Percentiles rank a stretch among this genome's conserved stretches.
These are phyloP conservation scores for Plodia interpunctella DNA, from an alignment of 1,140 invertebrate species.

Conservation along the genomic window DNA sequence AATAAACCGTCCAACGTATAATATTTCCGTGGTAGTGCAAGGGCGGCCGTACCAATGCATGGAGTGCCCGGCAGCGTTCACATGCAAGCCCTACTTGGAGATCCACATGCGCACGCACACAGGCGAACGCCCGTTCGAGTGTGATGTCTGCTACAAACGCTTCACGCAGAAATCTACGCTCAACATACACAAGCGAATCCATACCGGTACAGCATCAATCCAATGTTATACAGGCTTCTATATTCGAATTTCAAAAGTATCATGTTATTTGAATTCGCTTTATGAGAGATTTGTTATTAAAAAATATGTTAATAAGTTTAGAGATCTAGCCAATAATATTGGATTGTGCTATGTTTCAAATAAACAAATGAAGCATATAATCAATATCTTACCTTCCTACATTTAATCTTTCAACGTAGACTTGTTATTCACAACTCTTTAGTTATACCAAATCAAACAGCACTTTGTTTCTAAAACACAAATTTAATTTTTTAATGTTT, in stretches of 20 bases:
- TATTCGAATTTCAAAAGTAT: too few species aligned
- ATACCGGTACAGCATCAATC: slow-evolving; percentile 78
- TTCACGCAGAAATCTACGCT: slow-evolving; percentile 85
- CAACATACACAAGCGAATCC: slow-evolving; percentile 88
- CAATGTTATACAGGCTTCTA: background rate
- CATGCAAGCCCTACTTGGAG: slow-evolving; percentile 82
- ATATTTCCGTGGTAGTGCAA: slow-evolving; percentile 50
- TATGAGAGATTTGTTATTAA: too few species aligned
- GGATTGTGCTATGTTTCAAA: background rate
- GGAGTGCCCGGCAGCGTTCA: slow-evolving; percentile 80
- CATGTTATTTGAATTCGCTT: too few species aligned
- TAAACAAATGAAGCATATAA: background rate
- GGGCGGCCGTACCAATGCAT: slow-evolving; percentile 81
- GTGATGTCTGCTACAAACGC: slow-evolving; percentile 81
- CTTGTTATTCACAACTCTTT: background rate
- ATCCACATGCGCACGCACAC: slow-evolving; percentile 88
- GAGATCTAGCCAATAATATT: too few species aligned
- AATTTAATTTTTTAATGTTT: too few species aligned
- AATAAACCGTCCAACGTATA: background rate
- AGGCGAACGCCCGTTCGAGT: slow-evolving; percentile 85
- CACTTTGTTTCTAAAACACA: too few species aligned
- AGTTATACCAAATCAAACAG: background rate
- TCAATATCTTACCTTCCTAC: too few species aligned
- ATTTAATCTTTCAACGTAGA: background rate
- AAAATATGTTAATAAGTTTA: too few species aligned